These are phyloP conservation scores for Axis porcinus DNA, from an alignment of 2,113 vertebrate genomes.

Conservation along the genomic window DNA sequence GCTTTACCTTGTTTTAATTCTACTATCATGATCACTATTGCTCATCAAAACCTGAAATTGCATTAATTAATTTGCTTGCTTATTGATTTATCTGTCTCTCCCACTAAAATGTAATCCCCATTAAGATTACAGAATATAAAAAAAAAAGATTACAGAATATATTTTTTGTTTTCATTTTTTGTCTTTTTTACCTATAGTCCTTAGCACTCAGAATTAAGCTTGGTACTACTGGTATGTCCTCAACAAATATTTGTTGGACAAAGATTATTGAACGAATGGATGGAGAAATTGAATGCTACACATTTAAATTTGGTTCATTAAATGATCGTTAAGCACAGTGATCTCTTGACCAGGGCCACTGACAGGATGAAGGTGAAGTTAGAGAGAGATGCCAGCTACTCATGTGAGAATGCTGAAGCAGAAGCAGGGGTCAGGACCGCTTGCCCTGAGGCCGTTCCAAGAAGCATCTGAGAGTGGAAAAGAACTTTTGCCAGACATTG, in stretches of 20 bases:
- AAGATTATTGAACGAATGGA: not conserved
- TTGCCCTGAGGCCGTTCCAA: not conserved
- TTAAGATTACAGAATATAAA: not conserved
- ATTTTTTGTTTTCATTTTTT: not conserved
- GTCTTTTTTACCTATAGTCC: not conserved
- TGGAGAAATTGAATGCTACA: not conserved
- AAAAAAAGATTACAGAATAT: not conserved
- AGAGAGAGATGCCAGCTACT: not conserved
- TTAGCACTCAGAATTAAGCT: not conserved
- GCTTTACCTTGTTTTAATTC: not conserved
- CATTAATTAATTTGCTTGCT: not conserved
- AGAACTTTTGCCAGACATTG: constrained; percentile 15
- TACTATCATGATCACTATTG: not conserved
- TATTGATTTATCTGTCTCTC: not conserved
- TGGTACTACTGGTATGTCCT: not conserved
- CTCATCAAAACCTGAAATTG: not conserved
- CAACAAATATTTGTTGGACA: not conserved
- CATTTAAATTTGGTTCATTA: not conserved
- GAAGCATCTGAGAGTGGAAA: not conserved
- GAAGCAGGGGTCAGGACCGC: not conserved
- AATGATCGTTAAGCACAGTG: not conserved
- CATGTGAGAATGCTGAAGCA: not conserved
- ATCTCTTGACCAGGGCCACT: not conserved
- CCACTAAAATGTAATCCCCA: not conserved
- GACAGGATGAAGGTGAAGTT: not conserved